Percentiles rank a stretch among this genome's conserved stretches.
These are phyloP conservation scores for Cryptotermes secundus DNA, from an alignment of 1,140 invertebrate genomes.

Conservation along the genomic window DNA sequence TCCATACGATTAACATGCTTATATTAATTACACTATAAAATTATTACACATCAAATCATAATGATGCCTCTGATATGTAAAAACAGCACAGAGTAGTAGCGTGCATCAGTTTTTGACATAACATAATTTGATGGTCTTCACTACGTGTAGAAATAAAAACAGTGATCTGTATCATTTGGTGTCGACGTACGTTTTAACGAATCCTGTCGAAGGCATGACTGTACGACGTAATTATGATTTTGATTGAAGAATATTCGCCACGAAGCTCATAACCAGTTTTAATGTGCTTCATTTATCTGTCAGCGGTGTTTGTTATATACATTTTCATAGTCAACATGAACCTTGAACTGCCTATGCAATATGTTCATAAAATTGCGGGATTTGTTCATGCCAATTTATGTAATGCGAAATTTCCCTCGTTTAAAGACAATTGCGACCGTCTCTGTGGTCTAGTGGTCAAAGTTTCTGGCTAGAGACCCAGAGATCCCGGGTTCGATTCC, in stretches of 20 bases:
- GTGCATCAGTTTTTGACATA: constrained; percentile 7
- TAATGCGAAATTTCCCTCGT: no score
- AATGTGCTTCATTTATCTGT: background rate
- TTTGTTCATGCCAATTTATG: no score
- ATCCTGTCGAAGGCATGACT: background rate
- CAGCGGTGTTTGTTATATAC: background rate
- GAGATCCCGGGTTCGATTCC: no score
- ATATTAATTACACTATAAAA: background rate
- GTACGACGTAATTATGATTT: constrained; percentile 9
- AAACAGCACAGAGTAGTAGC: background rate
- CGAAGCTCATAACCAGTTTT: background rate
- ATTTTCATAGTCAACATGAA: background rate
- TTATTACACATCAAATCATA: background rate
- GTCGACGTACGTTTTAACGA: constrained; percentile 6
- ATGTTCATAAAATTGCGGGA: no score
- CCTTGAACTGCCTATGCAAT: background rate
- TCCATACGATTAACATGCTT: background rate
- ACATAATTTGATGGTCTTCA: background rate
- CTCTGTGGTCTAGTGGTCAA: no score
- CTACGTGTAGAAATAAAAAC: background rate
- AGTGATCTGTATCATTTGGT: background rate
- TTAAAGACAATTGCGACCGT: no score
- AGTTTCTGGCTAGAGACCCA: no score
- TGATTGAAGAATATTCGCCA: constrained; percentile 14
- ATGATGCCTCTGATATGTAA: background rate